Conservation (phyloP, 2,888 invertebrate genomes). For the Epirrhoe tristata region DNA sequence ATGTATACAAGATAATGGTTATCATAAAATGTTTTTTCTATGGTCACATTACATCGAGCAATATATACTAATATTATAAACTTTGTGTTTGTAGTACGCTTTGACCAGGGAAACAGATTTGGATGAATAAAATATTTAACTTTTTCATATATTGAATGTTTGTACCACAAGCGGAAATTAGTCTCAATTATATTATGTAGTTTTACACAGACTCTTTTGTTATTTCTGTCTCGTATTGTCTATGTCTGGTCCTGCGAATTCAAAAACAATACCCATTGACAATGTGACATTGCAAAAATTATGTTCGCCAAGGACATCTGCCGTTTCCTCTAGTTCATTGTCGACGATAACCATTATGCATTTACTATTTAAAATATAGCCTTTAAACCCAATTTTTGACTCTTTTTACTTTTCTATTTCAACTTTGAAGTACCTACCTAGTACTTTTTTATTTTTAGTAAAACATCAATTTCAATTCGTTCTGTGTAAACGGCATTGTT, state of each 20-base stretch:
- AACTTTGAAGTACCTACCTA: not conserved
- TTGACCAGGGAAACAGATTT: no score
- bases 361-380: not conserved
- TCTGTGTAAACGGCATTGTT: not conserved
- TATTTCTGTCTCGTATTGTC: constrained; percentile 1
- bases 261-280: constrained; percentile 23
- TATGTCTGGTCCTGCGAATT: constrained; percentile 3
- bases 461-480: not conserved
- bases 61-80: not conserved
- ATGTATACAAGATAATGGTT: not conserved
- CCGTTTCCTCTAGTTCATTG: not conserved
- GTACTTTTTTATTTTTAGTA: not conserved
- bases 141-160: no score
- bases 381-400: not conserved
- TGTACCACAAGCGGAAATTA: no score
- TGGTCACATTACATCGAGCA: not conserved
- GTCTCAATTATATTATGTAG: no score
- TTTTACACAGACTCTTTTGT: not conserved
- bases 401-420: not conserved
- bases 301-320: not conserved
- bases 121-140: no score
- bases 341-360: no score
- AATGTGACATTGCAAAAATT: constrained; percentile 4
- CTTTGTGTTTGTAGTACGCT: no score
- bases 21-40: not conserved